Evolutionary conservation across 2,797 vertebrate genomes (phyloP).

Genomic region (Lycodopsis pacificus): DNA sequence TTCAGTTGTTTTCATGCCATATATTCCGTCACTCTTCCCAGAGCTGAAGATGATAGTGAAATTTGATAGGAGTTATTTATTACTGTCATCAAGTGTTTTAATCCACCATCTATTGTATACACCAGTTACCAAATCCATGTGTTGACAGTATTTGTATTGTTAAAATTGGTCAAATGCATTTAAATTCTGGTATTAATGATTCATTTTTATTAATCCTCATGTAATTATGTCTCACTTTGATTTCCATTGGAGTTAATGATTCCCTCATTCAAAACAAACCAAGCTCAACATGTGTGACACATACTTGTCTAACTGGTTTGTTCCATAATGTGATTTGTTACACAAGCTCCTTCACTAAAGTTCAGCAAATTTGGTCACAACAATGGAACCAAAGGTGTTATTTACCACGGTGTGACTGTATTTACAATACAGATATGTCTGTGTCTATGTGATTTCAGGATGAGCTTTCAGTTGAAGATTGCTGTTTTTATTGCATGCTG

Average conservation of each 20-base stretch:
- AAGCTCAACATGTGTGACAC: constrained; percentile 13
- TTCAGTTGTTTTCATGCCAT: constrained; percentile 38
- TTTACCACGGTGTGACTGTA: constrained; percentile 56
- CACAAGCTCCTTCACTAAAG: constrained; percentile 35
- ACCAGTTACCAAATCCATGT: background rate
- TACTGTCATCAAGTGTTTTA: background rate
- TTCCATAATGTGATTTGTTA: constrained; percentile 45
- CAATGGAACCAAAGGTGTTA: constrained; percentile 54
- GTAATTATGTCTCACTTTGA: background rate
- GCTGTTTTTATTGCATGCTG: constrained; percentile 70
- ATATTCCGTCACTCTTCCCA: constrained; percentile 29
- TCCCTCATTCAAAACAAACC: constrained; percentile 2
- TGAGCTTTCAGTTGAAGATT: constrained; percentile 71
- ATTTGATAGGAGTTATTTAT: constrained; percentile 6
- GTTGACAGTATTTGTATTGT: background rate
- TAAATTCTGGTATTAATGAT: constrained; percentile 2
- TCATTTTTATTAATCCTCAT: background rate
- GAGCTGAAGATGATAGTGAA: constrained; percentile 17
- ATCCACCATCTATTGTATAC: background rate
- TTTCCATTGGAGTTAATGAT: constrained; percentile 8
- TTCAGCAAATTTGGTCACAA: constrained; percentile 41
- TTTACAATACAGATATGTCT: constrained; percentile 70
- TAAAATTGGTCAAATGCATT: background rate
- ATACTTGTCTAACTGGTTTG: constrained; percentile 35
- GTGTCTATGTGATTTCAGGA: constrained; percentile 57